These are phyloP conservation scores for Rhinopithecus roxellana DNA, from an alignment of 2,113 vertebrate genomes.

Conservation along the genomic window DNA sequence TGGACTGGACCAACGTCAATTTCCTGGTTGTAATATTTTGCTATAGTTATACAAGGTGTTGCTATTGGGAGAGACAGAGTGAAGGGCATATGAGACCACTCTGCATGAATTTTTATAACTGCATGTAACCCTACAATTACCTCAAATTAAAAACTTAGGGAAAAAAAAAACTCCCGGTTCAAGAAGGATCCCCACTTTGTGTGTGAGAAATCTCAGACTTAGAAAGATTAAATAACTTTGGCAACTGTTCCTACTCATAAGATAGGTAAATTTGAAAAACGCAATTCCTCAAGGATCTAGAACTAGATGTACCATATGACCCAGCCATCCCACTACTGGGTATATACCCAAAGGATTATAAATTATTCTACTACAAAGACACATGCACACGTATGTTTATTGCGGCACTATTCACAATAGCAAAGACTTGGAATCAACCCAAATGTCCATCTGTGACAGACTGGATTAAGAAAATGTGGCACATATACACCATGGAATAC, in stretches of 20 bases:
- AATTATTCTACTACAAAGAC: too few species aligned
- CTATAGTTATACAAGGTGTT: neutral
- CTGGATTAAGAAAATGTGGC: too few species aligned
- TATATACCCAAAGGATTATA: too few species aligned
- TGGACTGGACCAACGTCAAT: neutral
- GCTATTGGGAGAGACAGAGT: neutral
- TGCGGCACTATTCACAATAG: too few species aligned
- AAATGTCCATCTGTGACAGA: too few species aligned
- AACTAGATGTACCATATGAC: too few species aligned
- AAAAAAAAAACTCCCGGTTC: neutral
- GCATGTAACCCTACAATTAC: neutral
- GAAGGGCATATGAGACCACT: neutral
- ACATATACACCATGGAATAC: too few species aligned
- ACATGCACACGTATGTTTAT: too few species aligned
- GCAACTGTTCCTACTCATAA: neutral
- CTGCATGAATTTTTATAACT: neutral
- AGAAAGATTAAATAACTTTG: neutral
- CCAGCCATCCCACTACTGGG: too few species aligned
- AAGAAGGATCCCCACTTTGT: neutral
- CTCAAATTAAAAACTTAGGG: neutral
- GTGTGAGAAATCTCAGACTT: neutral
- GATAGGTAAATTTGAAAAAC: neutral
- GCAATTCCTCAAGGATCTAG: too few species aligned
- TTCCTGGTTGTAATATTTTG: neutral
- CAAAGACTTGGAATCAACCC: too few species aligned